Conservation (phyloP, 2,113 vertebrate genomes). For the Taxidea taxus region DNA sequence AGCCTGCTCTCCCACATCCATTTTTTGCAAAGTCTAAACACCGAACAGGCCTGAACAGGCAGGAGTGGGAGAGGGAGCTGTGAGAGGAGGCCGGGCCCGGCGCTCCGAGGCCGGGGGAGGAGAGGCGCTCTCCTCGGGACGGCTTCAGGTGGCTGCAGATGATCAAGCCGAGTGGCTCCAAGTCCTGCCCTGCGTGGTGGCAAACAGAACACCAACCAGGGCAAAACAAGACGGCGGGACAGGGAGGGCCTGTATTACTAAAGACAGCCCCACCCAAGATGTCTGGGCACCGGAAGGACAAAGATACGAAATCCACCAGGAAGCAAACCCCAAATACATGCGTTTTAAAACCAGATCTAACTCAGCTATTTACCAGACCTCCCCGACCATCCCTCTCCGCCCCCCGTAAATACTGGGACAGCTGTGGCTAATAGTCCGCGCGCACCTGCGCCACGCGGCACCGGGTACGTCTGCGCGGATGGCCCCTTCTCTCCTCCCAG, state of each 20-base stretch:
- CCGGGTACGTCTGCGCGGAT: rapidly evolving
- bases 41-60: background rate
- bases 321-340: background rate
- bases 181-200: background rate
- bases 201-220: background rate
- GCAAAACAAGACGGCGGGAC: background rate
- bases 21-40: background rate
- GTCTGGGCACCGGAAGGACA: background rate
- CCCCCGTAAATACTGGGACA: background rate
- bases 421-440: background rate
- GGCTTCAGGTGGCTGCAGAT: background rate
- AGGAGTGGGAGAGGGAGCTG: background rate
- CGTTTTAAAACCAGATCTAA: background rate
- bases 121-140: background rate
- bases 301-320: background rate
- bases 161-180: background rate
- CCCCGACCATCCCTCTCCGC: too few relatives aligned
- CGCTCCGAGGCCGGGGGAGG: background rate
- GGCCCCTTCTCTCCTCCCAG: rapidly evolving
- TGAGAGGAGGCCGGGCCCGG: background rate
- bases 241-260: rapidly evolving
- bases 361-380: background rate
- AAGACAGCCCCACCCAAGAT: background rate
- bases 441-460: background rate
- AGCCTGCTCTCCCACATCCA: background rate